phyloP scores from a whole-genome alignment of 2,113 vertebrate genomes.

The Oncorhynchus keta region DNA sequence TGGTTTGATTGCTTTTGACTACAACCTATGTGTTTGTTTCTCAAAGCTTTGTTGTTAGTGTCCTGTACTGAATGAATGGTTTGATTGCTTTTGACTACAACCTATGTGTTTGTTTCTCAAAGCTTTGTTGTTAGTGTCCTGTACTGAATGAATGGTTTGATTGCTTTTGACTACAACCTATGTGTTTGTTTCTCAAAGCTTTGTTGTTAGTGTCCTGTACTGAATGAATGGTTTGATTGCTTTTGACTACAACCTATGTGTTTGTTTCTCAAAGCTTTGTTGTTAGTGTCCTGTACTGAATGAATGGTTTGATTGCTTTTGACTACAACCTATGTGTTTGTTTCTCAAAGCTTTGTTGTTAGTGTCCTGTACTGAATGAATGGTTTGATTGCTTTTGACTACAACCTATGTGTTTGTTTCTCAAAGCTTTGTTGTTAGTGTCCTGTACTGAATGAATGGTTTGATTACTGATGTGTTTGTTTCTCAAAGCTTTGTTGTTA shows the following conservation, averaged over 20 bases:
- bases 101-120: conserved; percentile 25
- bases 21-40: conserved; percentile 20
- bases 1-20: background rate
- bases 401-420: conserved; percentile 20
- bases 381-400: background rate
- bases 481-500: too few species aligned
- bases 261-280: too few species aligned
- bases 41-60: too few species aligned
- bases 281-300: conserved; percentile 39
- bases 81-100: background rate
- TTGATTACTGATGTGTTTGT: conserved; percentile 8
- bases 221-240: background rate
- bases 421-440: too few species aligned
- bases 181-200: conserved; percentile 32
- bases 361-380: conserved; percentile 33
- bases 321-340: conserved; percentile 11
- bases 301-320: background rate
- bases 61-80: conserved; percentile 31
- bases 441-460: conserved; percentile 31
- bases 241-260: conserved; percentile 7
- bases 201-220: conserved; percentile 45
- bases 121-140: too few species aligned
- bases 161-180: background rate
- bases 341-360: too few species aligned
- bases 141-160: conserved; percentile 32